These are phyloP conservation scores for Andrena praecox DNA, from an alignment of 2,888 invertebrate species.

Conservation along the genomic window DNA sequence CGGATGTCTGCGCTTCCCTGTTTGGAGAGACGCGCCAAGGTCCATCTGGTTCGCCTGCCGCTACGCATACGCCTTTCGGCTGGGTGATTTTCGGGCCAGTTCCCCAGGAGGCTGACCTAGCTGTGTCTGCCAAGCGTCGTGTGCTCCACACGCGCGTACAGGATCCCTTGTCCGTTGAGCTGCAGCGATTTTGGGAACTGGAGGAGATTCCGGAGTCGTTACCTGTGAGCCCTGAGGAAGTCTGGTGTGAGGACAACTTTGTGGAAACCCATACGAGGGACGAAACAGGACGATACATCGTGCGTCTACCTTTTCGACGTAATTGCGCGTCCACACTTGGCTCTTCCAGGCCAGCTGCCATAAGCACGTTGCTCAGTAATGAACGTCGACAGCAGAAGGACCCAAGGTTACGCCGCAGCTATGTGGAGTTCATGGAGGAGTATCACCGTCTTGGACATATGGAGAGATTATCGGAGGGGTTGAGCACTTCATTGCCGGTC, in stretches of 20 bases:
- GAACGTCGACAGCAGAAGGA: background rate
- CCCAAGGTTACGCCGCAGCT: background rate
- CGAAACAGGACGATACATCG: background rate
- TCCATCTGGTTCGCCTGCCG: too few species aligned
- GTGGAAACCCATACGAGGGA: background rate
- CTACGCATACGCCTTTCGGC: too few species aligned
- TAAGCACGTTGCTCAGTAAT: background rate
- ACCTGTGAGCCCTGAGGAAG: background rate
- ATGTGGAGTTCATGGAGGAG: background rate
- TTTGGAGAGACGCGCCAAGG: too few species aligned
- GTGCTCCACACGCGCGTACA: too few species aligned
- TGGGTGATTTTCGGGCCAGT: too few species aligned
- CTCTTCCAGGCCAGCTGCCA: background rate
- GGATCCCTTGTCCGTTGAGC: too few species aligned
- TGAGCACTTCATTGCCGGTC: accelerated
- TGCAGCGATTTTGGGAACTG: background rate
- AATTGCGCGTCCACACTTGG: background rate
- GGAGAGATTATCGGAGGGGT: background rate
- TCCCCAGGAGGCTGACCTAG: too few species aligned
- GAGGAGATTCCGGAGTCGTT: too few species aligned
- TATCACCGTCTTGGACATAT: background rate
- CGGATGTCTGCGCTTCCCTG: too few species aligned
- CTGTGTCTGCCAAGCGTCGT: too few species aligned
- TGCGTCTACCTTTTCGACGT: background rate
- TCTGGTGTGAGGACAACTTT: background rate